Percentiles rank a stretch among this genome's conserved stretches.
Conservation (phyloP, 2,113 vertebrate species). For the Chionomys nivalis region DNA sequence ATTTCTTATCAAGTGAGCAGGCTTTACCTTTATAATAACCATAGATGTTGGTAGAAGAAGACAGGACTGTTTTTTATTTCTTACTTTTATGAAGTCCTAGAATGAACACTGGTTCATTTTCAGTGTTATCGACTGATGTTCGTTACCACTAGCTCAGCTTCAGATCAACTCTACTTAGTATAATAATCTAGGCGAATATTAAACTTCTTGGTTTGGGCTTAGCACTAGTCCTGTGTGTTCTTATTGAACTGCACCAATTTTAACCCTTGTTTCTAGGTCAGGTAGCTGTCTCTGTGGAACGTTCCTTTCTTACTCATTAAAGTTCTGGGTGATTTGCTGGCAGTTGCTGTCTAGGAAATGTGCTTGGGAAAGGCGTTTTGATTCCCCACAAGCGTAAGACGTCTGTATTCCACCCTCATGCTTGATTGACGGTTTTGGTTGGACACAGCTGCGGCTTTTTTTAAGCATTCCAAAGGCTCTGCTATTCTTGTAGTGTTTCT, state of each 20-base stretch:
- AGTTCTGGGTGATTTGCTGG: background rate
- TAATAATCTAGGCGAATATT: background rate
- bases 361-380: background rate
- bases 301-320: background rate
- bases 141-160: background rate
- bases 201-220: background rate
- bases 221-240: background rate
- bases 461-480: background rate
- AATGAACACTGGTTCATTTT: background rate
- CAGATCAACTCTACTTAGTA: background rate
- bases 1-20: background rate
- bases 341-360: background rate
- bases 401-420: background rate
- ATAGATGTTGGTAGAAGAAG: background rate
- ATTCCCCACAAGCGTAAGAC: background rate
- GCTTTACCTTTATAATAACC: background rate
- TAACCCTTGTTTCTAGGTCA: background rate
- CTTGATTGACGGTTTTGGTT: conserved; percentile 13
- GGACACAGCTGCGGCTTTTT: background rate
- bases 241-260: background rate
- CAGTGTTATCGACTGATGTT: background rate
- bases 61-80: background rate
- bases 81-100: background rate
- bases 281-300: background rate
- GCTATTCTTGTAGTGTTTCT: background rate